phyloP scores from a whole-genome alignment of 2,888 invertebrate species.

The Hedychridium roseum region DNA sequence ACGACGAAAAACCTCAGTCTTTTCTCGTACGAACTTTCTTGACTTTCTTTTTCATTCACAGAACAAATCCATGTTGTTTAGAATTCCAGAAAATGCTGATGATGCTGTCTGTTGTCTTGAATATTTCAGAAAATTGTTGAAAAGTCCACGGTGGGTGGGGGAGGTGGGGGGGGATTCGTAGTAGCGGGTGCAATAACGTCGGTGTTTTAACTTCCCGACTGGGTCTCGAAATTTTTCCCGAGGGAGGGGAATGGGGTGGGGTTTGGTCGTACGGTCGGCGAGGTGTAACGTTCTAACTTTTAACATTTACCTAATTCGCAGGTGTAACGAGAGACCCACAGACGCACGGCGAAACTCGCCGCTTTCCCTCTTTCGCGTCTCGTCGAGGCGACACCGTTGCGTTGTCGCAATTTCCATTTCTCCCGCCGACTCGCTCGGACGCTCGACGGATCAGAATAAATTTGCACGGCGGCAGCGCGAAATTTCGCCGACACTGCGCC shows the following conservation, averaged over 20 bases:
- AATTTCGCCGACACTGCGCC: not conserved
- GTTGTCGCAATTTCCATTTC: not conserved
- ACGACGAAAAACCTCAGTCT: too few relatives aligned
- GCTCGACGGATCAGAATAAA: too few relatives aligned
- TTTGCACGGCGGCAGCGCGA: not conserved
- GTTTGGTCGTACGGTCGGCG: conserved; percentile 1
- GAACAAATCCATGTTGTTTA: too few relatives aligned
- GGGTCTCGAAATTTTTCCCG: conserved; percentile 29
- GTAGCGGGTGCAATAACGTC: conserved; percentile 28
- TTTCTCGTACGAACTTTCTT: too few relatives aligned
- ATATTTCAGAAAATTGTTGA: too few relatives aligned
- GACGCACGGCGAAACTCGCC: conserved; percentile 1
- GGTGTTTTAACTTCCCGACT: conserved; percentile 24
- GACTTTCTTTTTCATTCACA: too few relatives aligned
- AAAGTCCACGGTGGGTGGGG: conserved; percentile 14
- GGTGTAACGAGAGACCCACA: too few relatives aligned
- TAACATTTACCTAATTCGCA: conserved; percentile 13
- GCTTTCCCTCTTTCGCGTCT: not conserved
- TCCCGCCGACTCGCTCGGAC: too few relatives aligned
- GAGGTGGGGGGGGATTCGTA: conserved; percentile 18
- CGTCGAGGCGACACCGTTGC: not conserved
- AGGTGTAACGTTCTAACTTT: conserved; percentile 13
- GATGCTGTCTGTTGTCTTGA: too few relatives aligned
- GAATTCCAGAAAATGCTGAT: too few relatives aligned
- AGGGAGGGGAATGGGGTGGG: conserved; percentile 8